A percentile compares a stretch with the other conserved stretches of the same genome.
These are phyloP conservation scores for Paratilapia polleni DNA, from an alignment of 2,113 vertebrate species.

Conservation along the genomic window DNA sequence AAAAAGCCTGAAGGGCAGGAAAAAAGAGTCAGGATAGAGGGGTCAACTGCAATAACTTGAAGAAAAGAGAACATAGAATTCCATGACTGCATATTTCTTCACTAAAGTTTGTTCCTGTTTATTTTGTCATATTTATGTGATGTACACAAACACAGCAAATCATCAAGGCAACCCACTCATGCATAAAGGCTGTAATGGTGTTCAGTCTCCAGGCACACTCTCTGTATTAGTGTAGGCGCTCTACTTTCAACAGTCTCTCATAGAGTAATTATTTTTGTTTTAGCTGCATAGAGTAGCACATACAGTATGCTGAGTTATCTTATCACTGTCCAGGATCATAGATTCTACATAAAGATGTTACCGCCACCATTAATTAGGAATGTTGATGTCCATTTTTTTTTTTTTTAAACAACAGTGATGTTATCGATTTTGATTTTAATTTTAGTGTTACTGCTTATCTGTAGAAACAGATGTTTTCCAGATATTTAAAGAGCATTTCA, in stretches of 20 bases:
- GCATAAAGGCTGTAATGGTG: slow-evolving; percentile 17
- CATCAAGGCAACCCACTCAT: slow-evolving; percentile 29
- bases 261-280: slow-evolving; percentile 14
- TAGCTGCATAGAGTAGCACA: background rate
- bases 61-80: background rate
- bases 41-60: background rate
- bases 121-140: slow-evolving; percentile 1
- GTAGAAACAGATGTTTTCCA: no score
- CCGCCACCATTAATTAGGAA: background rate
- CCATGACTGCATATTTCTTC: background rate
- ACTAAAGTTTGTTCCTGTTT: background rate
- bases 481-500: no score
- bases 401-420: background rate
- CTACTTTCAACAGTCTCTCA: background rate
- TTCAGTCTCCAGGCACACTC: background rate
- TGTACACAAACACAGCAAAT: background rate
- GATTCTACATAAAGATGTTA: background rate
- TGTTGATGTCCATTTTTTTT: background rate
- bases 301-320: background rate
- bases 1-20: background rate
- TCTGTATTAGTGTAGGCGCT: slow-evolving; percentile 2
- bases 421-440: background rate
- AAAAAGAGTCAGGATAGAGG: background rate
- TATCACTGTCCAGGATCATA: background rate
- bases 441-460: background rate